A percentile compares a stretch with the other conserved stretches of the same genome.
These are phyloP conservation scores for Scolopax mira DNA, from an alignment of 2,113 vertebrate genomes.

Conservation along the genomic window DNA sequence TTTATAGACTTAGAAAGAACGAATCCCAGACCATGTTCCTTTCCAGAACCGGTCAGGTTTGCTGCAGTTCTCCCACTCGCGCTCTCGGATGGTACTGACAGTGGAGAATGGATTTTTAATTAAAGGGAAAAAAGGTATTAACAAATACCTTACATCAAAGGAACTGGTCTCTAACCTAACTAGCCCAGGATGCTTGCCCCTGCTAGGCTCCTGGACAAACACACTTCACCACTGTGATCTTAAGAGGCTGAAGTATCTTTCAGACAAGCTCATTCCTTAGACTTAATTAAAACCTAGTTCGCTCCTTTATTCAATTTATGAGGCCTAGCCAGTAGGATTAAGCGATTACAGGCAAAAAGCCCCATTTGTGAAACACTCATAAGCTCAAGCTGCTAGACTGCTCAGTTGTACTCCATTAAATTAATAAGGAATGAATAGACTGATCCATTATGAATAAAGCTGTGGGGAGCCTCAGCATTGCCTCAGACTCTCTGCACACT, in stretches of 20 bases:
- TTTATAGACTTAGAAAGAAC: not conserved
- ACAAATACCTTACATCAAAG: slow-evolving; percentile 69
- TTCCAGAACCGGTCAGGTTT: not conserved
- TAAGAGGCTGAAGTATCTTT: slow-evolving; percentile 76
- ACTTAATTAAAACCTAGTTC: slow-evolving; percentile 98
- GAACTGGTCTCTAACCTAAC: slow-evolving; percentile 34
- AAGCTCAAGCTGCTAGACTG: slow-evolving; percentile 85
- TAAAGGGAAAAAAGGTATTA: slow-evolving; percentile 48
- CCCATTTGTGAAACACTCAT: slow-evolving; percentile 91
- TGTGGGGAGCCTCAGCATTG: slow-evolving; percentile 78
- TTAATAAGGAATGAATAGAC: slow-evolving; percentile 88
- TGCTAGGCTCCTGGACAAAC: slow-evolving; percentile 68
- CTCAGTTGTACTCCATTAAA: slow-evolving; percentile 91
- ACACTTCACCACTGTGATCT: slow-evolving; percentile 71
- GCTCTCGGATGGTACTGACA: not conserved
- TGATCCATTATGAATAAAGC: slow-evolving; percentile 88
- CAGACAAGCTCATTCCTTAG: slow-evolving; percentile 79
- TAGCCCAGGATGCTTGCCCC: slow-evolving; percentile 44
- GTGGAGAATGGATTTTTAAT: slow-evolving; percentile 66
- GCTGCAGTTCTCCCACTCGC: not conserved
- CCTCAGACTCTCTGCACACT: slow-evolving; percentile 80
- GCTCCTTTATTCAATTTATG: slow-evolving; percentile 87
- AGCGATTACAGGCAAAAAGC: slow-evolving; percentile 95
- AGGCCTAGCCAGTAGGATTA: slow-evolving; percentile 95
- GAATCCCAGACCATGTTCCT: not conserved